Base-by-base conservation (phyloP, 2,888 invertebrate genomes). In the Ophioninae sp. region DNA sequence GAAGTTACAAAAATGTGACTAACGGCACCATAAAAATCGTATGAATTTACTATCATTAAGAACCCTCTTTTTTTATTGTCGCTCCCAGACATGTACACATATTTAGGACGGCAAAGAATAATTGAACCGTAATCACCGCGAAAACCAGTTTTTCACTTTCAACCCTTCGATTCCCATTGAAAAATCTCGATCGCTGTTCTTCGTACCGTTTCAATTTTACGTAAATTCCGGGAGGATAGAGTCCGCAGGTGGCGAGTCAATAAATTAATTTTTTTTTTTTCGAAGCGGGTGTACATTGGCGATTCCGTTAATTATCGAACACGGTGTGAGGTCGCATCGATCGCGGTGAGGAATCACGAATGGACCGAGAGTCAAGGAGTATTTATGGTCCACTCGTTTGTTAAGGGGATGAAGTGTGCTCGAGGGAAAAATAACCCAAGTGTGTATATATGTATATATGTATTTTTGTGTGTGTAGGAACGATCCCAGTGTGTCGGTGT, bases 401-500 rank as follows among this genome's bases (percentile, higher is more conserved):
- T 76, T 41, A 13, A 67, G 59, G 59, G 75, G 75, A 9, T n/a
- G 20, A 51, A 23, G 13, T 74, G 37, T 59, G 30, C 68, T 51
- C 17, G 58, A 73, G 67, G 56, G 68, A 39, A 84, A 81, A 83
- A 72, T 82, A 82, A 78, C 80, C 76, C 65, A 75, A 51, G 51
- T 79, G 77, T 69, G 81, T 81, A 80, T 79, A 30, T 30, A 30
- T 30, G 3, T 30, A 30, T 30, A 30, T 3, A 3, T 30, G 3
- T 30, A 30, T 30, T 2, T 30, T 1, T 30, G 2, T 30, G 30
- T 30, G 76, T 79, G 81, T 76, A 79, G 79, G 85, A 82, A 82
- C 84, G 85, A 86, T 89, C 87, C 85, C 41, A 58, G 58, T 41
- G 87, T 86, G 90, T 88, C 88, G 88, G 89, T 90, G 91, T 93